Percentiles rank a stretch among this genome's conserved stretches.
These are phyloP conservation scores for Aproaerema taeniolella DNA, from an alignment of 2,888 invertebrate genomes.

Conservation along the genomic window DNA sequence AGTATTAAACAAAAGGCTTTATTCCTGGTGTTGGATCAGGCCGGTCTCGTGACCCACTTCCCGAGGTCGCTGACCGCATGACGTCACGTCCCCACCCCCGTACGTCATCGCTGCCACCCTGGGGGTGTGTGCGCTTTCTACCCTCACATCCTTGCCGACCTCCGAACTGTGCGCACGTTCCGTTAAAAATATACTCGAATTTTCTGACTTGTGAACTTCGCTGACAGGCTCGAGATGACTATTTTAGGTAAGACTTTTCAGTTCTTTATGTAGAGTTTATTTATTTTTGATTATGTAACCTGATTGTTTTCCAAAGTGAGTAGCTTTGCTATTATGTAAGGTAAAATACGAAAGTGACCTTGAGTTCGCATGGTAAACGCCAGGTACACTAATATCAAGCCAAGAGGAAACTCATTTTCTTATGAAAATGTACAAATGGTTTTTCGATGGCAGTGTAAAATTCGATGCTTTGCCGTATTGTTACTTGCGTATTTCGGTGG, in stretches of 20 bases:
- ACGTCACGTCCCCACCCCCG: conserved; percentile 55
- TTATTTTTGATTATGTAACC: conserved; percentile 22
- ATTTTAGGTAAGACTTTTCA: conserved; percentile 48
- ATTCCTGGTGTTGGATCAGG: conserved; percentile 45
- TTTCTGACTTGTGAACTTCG: conserved; percentile 25
- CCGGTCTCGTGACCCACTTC: conserved; percentile 64
- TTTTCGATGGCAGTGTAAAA: no score
- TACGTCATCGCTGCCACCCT: conserved; percentile 36
- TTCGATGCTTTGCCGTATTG: no score
- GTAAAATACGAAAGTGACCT: conserved; percentile 34
- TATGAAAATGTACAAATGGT: no score
- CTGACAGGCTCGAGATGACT: conserved; percentile 45
- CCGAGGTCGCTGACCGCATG: conserved; percentile 66
- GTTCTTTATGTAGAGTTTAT: conserved; percentile 3
- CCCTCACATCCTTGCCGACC: conserved; percentile 51
- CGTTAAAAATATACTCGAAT: conserved; percentile 12
- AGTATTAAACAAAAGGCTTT: conserved; percentile 33
- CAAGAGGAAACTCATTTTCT: no score
- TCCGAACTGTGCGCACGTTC: conserved; percentile 46
- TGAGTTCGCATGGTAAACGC: conserved; percentile 21
- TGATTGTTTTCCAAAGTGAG: conserved; percentile 8
- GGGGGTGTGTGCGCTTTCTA: conserved; percentile 49
- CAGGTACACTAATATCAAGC: conserved; percentile 12
- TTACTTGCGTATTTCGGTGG: no score
- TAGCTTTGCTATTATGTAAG: conserved; percentile 34